Percentiles rank a stretch among this genome's conserved stretches.
Conservation (phyloP, 2,113 vertebrate genomes). For the Passer montanus region DNA sequence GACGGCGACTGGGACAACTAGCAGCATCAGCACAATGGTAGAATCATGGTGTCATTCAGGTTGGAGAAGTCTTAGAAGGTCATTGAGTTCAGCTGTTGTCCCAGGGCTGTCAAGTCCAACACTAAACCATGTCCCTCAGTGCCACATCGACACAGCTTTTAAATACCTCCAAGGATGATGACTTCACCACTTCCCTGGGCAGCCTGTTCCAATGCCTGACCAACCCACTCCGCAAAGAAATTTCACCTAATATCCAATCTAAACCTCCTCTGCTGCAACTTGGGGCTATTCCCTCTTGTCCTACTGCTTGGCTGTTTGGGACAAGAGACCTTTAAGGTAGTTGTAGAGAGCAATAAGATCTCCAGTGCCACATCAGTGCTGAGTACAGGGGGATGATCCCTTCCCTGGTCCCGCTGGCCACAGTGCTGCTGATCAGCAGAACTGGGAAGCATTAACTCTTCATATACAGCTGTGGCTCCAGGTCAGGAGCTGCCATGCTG, state of each 20-base stretch:
- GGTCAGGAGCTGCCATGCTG: fast-evolving
- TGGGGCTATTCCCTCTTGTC: not conserved
- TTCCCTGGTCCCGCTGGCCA: not conserved
- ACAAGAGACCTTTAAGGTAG: not conserved
- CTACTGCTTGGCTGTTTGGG: not conserved
- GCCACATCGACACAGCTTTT: not conserved
- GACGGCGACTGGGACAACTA: fast-evolving
- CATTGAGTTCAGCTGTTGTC: not conserved
- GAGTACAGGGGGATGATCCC: too few species aligned
- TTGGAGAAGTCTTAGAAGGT: not conserved
- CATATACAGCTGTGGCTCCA: fast-evolving
- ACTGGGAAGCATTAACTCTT: fast-evolving
- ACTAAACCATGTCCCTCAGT: not conserved
- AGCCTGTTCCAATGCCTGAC: not conserved
- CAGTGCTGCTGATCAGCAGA: not conserved
- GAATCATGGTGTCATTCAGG: not conserved
- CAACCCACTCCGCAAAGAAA: not conserved
- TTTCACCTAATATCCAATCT: not conserved
- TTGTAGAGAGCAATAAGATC: not conserved
- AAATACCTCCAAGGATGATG: not conserved
- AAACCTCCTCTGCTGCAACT: not conserved
- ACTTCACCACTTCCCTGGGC: too few species aligned
- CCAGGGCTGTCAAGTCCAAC: not conserved
- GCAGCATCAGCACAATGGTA: not conserved
- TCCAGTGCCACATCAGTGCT: not conserved